Conservation (phyloP, 1,140 invertebrate species). For the Maconellicoccus hirsutus region DNA sequence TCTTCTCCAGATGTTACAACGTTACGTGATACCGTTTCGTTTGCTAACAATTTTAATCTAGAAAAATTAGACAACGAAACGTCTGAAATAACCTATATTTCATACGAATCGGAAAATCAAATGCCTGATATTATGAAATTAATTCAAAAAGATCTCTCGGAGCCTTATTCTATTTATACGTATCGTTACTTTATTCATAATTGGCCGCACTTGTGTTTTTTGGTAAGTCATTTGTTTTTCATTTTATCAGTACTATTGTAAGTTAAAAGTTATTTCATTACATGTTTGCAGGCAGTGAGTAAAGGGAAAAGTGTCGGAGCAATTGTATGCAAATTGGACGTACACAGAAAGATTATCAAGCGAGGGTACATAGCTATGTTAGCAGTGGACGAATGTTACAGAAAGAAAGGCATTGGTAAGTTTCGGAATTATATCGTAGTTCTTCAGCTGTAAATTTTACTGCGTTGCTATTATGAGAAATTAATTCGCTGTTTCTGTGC, state of each 20-base stretch:
- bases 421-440: slow-evolving; percentile 10
- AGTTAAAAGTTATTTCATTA: not conserved
- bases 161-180: slow-evolving; percentile 99
- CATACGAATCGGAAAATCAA: slow-evolving; percentile 78
- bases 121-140: slow-evolving; percentile 96
- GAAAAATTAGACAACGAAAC: not conserved
- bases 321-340: slow-evolving; percentile 95
- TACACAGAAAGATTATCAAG: slow-evolving; percentile 81
- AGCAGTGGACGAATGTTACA: slow-evolving; percentile 89
- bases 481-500: slow-evolving; percentile 27
- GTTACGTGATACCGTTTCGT: not conserved
- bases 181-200: slow-evolving; percentile 99
- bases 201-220: slow-evolving; percentile 97
- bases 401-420: slow-evolving; percentile 83
- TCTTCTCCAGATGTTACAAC: not conserved
- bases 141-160: slow-evolving; percentile 96
- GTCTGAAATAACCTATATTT: slow-evolving; percentile 43
- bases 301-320: slow-evolving; percentile 82
- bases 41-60: not conserved
- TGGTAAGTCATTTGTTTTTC: slow-evolving; percentile 49
- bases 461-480: no score
- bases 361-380: slow-evolving; percentile 99
- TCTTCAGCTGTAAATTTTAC: not conserved
- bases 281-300: slow-evolving; percentile 54
- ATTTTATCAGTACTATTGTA: not conserved